Percentiles rank a stretch among this genome's conserved stretches.
Conservation (phyloP, 2,888 invertebrate species). For the Andrena trimmerana region DNA sequence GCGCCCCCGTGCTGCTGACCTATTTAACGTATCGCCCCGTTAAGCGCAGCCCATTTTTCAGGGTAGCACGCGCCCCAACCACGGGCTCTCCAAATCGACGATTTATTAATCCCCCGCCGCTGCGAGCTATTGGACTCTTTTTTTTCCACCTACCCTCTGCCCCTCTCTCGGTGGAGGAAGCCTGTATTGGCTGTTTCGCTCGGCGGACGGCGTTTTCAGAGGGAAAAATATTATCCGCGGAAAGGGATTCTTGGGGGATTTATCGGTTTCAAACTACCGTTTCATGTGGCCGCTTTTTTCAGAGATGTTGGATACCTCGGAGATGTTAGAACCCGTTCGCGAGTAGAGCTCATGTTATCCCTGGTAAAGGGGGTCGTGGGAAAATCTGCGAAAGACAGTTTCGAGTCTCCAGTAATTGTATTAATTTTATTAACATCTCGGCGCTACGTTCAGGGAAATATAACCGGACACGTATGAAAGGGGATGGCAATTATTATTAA, state of each 20-base stretch:
- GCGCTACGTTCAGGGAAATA: neutral
- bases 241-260: neutral
- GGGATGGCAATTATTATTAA: neutral
- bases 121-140: constrained; percentile 4
- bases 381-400: neutral
- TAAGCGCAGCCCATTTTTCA: constrained; percentile 52
- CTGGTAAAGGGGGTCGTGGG: no score
- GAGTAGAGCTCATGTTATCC: neutral
- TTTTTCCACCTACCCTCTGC: no score
- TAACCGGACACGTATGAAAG: neutral
- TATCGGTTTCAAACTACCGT: neutral
- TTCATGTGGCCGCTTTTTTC: neutral
- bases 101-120: constrained; percentile 38
- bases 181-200: neutral
- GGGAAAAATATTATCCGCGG: neutral
- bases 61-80: constrained; percentile 8
- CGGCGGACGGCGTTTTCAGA: neutral
- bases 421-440: neutral
- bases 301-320: neutral
- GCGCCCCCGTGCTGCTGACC: constrained; percentile 36
- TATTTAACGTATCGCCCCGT: constrained; percentile 38
- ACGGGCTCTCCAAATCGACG: constrained; percentile 19
- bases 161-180: neutral
- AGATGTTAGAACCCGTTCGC: neutral
- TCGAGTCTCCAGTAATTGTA: neutral